A percentile compares a stretch with the other conserved stretches of the same genome.
phyloP scores from a whole-genome alignment of 2,888 invertebrate species.

The Rotaria magnacalcarata region DNA sequence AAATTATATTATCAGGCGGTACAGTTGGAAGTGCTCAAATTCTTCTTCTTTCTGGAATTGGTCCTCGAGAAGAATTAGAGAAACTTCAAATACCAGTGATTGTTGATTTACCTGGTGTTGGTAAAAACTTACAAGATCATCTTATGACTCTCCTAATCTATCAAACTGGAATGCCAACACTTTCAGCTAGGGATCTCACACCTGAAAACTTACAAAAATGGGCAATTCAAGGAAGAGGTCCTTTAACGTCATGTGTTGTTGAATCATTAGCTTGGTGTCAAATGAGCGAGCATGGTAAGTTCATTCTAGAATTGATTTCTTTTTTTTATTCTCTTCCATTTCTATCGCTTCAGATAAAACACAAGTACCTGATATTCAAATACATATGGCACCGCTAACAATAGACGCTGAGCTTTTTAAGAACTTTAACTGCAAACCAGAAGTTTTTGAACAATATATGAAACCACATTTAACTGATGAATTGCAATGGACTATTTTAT shows the following conservation, averaged over 20 bases:
- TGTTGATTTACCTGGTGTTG: no score
- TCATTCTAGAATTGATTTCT: no score
- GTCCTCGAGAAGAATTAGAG: conserved; percentile 55
- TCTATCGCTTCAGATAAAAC: background rate
- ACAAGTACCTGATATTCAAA: background rate
- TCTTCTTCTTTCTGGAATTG: conserved; percentile 57
- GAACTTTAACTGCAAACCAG: background rate
- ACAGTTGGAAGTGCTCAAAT: conserved; percentile 57
- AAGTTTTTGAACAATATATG: background rate
- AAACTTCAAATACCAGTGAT: conserved; percentile 43
- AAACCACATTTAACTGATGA: background rate
- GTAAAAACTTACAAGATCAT: no score
- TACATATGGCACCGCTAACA: background rate
- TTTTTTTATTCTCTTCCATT: no score
- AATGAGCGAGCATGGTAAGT: no score
- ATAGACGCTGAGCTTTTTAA: background rate
- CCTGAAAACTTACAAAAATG: no score
- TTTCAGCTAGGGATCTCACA: no score
- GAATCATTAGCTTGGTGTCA: no score
- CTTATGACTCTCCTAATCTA: no score
- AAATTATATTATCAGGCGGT: conserved; percentile 57
- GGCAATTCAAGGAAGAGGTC: no score
- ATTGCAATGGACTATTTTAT: background rate
- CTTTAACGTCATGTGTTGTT: no score
- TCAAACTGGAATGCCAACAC: no score